Base-by-base conservation (phyloP, 2,888 invertebrate species). In the Heteromurus nitidus region DNA sequence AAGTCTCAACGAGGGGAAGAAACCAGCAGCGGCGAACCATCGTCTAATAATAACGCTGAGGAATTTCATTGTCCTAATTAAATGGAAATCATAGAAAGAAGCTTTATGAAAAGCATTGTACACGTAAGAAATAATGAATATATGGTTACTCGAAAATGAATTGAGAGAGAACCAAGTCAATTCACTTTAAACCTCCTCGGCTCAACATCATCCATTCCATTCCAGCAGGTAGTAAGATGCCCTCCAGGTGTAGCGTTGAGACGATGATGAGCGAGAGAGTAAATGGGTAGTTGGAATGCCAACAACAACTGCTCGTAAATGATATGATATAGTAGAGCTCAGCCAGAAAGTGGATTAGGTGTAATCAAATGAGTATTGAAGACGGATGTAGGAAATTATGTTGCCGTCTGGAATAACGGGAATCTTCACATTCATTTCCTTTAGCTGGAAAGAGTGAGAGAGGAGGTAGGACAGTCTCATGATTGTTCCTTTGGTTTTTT, bases 331-430 rank as follows among this genome's bases (percentile, higher is more conserved):
- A 11, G 7, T 11, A 3, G 47, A 2, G 5, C 44, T 18, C 18
- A 26, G n/a, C 26, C 1, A 42, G 22, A 11, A 44, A 28, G 2
- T 24, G 47, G 30, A 47, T 42, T n/a, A 22, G 9, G 22, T 36
- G 31, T 80, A 72, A 80, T 80, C 67, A 80, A 80, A 67, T 50
- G 67, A 31, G 65, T 24, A 9, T 47, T 24, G 18, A 60, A 65
- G 79, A 79, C 80, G 80, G 80, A 80, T 73, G 80, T 73, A 67
- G 80, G 50, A 80, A 80, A 80, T 80, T 80, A 80, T 60, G 47
- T 7, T 67, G 47, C 36, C 9, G 36, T 55, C 69, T 70, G 70
- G 70, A 77, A 80, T 80, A 80, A 80, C 80, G 80, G 80, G 36
- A 80, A 67, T 42, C 44, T 20, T 50, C n/a, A 18, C 11, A 50